Evolutionary conservation across 2,797 vertebrate species (phyloP).

Genomic region (Brachymystax lenok): DNA sequence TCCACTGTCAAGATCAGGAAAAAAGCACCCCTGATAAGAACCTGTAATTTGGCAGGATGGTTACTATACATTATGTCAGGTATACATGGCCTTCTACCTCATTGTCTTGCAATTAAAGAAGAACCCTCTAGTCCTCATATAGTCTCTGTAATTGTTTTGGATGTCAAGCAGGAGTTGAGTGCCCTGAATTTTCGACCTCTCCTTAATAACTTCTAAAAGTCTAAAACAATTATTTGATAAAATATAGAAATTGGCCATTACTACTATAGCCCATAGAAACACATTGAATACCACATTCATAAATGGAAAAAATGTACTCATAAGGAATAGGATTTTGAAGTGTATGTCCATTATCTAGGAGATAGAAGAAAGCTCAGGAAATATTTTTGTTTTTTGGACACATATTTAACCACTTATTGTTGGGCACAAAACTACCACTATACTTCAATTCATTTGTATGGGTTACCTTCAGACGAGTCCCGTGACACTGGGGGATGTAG

Average conservation of each 20-base stretch:
- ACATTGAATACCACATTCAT: background rate
- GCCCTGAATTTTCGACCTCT: background rate
- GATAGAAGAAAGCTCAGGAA: no score
- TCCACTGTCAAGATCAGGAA: background rate
- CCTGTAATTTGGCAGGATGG: background rate
- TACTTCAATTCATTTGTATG: no score
- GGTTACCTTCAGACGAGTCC: no score
- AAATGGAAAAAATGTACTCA: background rate
- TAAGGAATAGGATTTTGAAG: no score
- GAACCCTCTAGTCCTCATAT: background rate
- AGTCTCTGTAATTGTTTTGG: slow-evolving; percentile 25
- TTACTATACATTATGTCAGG: background rate
- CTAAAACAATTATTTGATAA: background rate
- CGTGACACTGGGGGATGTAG: no score
- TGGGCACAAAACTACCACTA: no score
- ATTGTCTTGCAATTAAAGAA: background rate
- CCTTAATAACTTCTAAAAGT: no score
- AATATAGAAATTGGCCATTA: background rate
- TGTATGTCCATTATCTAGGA: no score
- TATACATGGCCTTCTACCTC: no score
- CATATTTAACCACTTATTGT: no score
- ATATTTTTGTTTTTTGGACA: no score
- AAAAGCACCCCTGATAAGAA: background rate
- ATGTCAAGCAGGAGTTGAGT: slow-evolving; percentile 15
- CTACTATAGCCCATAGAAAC: background rate